Evolutionary conservation across 2,888 invertebrate genomes (phyloP), one percentile per base, ranked within the genome.

Genomic region (Yponomeuta evonymella): DNA sequence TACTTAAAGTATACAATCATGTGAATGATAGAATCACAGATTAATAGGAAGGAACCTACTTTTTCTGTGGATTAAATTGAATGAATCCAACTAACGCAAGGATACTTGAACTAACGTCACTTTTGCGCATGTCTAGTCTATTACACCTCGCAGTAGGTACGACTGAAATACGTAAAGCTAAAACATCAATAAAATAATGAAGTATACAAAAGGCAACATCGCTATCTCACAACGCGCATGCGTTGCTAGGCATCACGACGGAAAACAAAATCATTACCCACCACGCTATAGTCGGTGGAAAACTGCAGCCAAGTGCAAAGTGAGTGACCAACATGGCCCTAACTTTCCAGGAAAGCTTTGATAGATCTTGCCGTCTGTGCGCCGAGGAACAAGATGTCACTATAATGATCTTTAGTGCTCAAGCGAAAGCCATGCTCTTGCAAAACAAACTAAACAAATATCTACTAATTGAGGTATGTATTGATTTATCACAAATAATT

Each of bases 401-500:
- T 71, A 88, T 95, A 76, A 93, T 93, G 89, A 93, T 95, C 85
- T 95, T 94, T 81, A 93, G 94, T 78, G 93, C 94, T 78, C 94
- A 95, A 88, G 95, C 95, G 72, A 93, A 94, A 82, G 93, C 93
- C 79, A 93, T 94, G 87, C 93, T 94, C 79, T 89, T 95, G 73
- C 93, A 94, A 81, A 93, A 94, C 74, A 95, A 95, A 88, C 94
- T 95, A 76, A 93, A 93, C 79, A 94, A 94, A 88, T 95, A 95
- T 89, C 90, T 95, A 76, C 93, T 94, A 78, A 93, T 95, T 79
- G 93, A 94, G 93, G 95, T 95, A 80, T 77, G 76, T 74, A 48
- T 68, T 15, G 51, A 58, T 58, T 58, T 58, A 58, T 58, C 15
- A 58, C 15, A 15, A 15, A 58, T 1, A 58, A 8, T 6, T 43